A percentile compares a stretch with the other conserved stretches of the same genome.
phyloP scores from a whole-genome alignment of 2,888 invertebrate species.

The Cryptocheilus praepositus region DNA sequence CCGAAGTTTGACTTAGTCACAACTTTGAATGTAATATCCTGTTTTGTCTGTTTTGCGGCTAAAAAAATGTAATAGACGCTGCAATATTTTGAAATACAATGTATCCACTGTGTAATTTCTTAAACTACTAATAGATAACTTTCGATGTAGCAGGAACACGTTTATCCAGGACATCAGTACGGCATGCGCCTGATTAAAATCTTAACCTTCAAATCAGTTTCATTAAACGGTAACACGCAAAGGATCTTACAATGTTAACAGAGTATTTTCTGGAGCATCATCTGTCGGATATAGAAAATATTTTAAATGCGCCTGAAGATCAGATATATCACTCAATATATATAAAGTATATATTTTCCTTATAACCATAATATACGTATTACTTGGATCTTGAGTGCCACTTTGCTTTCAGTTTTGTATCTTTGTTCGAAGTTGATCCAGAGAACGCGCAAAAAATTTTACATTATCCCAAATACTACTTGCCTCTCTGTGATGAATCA shows the following conservation, averaged over 20 bases:
- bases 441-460: conserved; percentile 82
- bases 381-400: background rate
- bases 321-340: conserved; percentile 81
- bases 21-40: too few species aligned
- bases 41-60: too few species aligned
- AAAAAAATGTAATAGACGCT: too few species aligned
- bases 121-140: too few species aligned
- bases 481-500: conserved; percentile 81
- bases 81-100: too few species aligned
- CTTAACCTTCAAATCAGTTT: too few species aligned
- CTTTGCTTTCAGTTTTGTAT: conserved; percentile 78
- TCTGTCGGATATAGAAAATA: conserved; percentile 78
- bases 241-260: conserved; percentile 58
- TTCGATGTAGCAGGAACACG: too few species aligned
- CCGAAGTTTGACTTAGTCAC: too few species aligned
- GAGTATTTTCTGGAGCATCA: conserved; percentile 81
- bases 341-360: conserved; percentile 80
- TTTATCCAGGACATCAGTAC: too few species aligned
- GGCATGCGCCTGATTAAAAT: too few species aligned
- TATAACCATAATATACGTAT: background rate
- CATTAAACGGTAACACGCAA: too few species aligned
- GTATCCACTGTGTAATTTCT: too few species aligned
- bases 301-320: conserved; percentile 79
- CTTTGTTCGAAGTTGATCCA: conserved; percentile 82
- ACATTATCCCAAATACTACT: conserved; percentile 79